phyloP scores from a whole-genome alignment of 2,888 invertebrate genomes.

The Campoplex nolae region DNA sequence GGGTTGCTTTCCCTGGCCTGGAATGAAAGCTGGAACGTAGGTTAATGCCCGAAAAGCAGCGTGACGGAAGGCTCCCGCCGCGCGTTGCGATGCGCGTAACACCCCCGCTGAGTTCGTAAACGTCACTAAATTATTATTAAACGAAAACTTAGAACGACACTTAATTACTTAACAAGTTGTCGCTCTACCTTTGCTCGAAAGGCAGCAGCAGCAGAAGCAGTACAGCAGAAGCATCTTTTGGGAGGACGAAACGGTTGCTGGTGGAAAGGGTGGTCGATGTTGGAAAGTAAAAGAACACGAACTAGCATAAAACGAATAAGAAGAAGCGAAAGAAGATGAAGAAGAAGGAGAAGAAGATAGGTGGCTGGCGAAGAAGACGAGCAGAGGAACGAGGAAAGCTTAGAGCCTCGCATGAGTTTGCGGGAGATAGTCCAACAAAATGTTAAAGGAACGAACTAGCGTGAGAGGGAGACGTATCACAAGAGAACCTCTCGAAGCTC shows the following conservation, averaged over 20 bases:
- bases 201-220: slow-evolving; percentile 48
- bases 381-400: slow-evolving; percentile 56
- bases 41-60: slow-evolving; percentile 67
- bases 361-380: slow-evolving; percentile 3
- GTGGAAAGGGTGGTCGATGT: slow-evolving; percentile 47
- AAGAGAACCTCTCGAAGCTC: slow-evolving; percentile 42
- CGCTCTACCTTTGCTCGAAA: slow-evolving; percentile 72
- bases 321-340: slow-evolving; percentile 63
- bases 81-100: slow-evolving; percentile 65
- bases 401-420: slow-evolving; percentile 49
- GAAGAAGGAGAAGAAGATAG: slow-evolving; percentile 63
- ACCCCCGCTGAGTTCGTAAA: slow-evolving; percentile 73
- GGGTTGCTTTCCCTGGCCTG: slow-evolving; percentile 32
- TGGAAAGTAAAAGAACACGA: slow-evolving; percentile 57
- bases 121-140: slow-evolving; percentile 81
- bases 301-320: slow-evolving; percentile 58
- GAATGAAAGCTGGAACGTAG: slow-evolving; percentile 52
- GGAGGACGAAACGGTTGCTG: slow-evolving; percentile 57
- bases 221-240: slow-evolving; percentile 67
- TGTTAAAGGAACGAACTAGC: slow-evolving; percentile 39
- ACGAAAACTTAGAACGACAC: slow-evolving; percentile 79
- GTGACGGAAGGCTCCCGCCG: slow-evolving; percentile 72
- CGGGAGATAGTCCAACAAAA: slow-evolving; percentile 58
- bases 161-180: slow-evolving; percentile 82
- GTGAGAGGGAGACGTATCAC: slow-evolving; percentile 56